Percentiles rank a stretch among this genome's conserved stretches.
Conservation (phyloP, 1,140 invertebrate genomes). For the Heliconius eleuchia region DNA sequence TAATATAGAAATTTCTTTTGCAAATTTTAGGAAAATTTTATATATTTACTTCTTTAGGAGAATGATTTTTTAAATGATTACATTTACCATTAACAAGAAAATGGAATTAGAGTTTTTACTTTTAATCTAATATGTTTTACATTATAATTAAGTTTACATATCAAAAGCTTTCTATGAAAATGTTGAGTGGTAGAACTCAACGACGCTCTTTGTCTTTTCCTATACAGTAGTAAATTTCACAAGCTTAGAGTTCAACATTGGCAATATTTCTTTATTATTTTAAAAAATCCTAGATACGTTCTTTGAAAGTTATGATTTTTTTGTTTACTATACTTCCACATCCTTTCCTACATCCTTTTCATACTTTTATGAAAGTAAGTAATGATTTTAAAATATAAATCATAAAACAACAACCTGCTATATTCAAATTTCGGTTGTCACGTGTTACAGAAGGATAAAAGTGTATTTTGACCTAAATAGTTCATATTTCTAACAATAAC, state of each 20-base stretch:
- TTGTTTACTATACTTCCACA: not conserved
- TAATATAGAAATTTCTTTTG: not conserved
- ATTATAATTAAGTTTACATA: too few species aligned
- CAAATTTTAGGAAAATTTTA: not conserved
- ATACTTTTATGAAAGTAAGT: not conserved
- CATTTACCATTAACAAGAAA: too few species aligned
- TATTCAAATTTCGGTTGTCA: not conserved
- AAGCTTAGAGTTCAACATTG: slow-evolving; percentile 14
- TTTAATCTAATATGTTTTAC: too few species aligned
- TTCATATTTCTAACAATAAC: not conserved
- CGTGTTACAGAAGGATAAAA: not conserved
- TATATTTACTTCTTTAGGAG: too few species aligned
- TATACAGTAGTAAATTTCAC: not conserved
- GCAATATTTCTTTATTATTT: slow-evolving; percentile 8
- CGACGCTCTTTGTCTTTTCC: not conserved
- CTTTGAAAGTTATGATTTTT: not conserved
- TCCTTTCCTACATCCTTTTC: too few species aligned
- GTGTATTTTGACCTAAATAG: not conserved
- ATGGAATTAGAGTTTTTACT: too few species aligned
- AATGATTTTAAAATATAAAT: too few species aligned
- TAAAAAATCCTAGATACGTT: not conserved
- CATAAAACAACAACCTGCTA: not conserved
- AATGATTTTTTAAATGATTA: too few species aligned
- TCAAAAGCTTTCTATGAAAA: too few species aligned
- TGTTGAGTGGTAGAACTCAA: too few species aligned